phyloP scores from a whole-genome alignment of 2,797 vertebrate species.

The Podargus strigoides region DNA sequence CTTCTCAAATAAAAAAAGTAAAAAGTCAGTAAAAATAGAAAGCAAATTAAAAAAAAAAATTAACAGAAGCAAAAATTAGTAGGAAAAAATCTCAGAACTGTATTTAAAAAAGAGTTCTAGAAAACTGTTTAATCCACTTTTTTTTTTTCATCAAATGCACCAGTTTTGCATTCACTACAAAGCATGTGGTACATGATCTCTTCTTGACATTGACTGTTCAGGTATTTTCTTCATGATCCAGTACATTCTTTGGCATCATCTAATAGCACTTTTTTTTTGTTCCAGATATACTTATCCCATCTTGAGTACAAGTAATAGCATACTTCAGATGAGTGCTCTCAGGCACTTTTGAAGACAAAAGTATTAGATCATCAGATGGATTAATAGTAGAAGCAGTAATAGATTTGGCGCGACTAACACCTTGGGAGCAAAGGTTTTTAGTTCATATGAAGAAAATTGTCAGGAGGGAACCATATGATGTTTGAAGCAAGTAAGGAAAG shows the following conservation, averaged over 20 bases:
- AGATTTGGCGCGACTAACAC: neutral
- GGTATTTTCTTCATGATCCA: neutral
- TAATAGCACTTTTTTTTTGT: neutral
- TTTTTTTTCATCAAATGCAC: neutral
- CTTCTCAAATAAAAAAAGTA: neutral
- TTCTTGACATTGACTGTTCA: neutral
- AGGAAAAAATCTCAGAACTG: neutral
- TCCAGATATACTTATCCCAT: neutral
- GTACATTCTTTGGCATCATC: accelerated
- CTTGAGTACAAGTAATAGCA: neutral
- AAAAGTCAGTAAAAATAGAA: neutral
- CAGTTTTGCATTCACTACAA: neutral
- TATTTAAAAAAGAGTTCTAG: neutral
- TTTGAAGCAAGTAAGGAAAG: neutral
- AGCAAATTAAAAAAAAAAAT: neutral
- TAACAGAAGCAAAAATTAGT: neutral
- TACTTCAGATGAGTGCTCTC: neutral
- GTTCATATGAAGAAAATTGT: neutral
- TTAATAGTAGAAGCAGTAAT: neutral
- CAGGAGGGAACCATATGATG: neutral
- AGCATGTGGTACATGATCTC: accelerated
- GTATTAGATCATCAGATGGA: neutral
- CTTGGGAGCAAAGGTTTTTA: neutral
- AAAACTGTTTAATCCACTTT: neutral
- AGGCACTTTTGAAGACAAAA: neutral